Evolutionary conservation across 1,140 invertebrate genomes (phyloP), one percentile per base, ranked within the genome.

Genomic region (Zaprionus inermis): DNA sequence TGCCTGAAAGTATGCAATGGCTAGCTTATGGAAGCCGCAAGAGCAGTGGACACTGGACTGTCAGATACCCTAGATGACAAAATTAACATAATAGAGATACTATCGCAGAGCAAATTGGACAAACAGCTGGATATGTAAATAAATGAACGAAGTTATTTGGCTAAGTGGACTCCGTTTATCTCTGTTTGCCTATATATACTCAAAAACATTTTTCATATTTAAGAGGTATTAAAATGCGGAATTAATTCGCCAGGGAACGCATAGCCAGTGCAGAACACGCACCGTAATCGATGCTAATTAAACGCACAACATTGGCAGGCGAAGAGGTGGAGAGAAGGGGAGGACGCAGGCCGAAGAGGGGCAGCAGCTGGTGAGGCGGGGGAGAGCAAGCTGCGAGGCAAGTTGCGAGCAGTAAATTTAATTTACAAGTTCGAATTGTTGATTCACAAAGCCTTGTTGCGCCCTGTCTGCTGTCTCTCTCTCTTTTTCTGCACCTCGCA

Each of bases 251-350:
- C n/a, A 44, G 38, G 16, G 38, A 44, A n/a, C 38, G 16, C n/a
- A 44, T n/a, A 16, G 60, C 22, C 44, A 34, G 32, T 18, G 59
- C 34, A 64, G 58, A 49, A 66, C 75, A 83, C 83, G 78, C 65
- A 68, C n/a, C 79, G 89, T 89, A 88, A 88, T 88, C 84, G 89
- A 88, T 89, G 83, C 83, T 88, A 86, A 86, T 86, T 88, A 86
- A 80, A 72, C 68, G 63, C 41, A 79, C 76, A 77, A 32, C 57
- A 56, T 51, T 58, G 11, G 14, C 55, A 51, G n/a, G 44, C 9
- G 2, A 16, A 44, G 7, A n/a, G 38, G n/a, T 0, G 34, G 12
- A 4, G 30, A 5, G 3, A 38, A 16, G 38, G 38, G n/a, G 2
- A 1, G 38, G 0, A 0, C 2, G n/a, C 2, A 14, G 14, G 30